Conservation (phyloP, 1,140 invertebrate genomes). For the Meloidogyne hapla region DNA sequence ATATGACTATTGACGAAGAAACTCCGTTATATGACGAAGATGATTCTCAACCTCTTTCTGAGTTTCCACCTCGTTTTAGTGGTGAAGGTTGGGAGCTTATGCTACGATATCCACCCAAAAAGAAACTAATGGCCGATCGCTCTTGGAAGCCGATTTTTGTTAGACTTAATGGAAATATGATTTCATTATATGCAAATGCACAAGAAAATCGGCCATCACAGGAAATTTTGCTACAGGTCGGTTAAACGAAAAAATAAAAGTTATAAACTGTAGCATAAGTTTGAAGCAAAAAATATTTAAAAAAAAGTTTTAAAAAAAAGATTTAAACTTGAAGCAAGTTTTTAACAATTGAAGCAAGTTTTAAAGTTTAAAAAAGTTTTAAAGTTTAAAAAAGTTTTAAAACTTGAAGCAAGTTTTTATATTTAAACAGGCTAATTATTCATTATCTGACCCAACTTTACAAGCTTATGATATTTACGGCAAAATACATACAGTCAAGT, state of each 20-base stretch:
- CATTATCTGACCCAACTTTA: constrained; percentile 56
- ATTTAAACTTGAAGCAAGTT: not conserved
- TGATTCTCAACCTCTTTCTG: constrained; percentile 84
- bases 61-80: constrained; percentile 75
- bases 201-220: constrained; percentile 87
- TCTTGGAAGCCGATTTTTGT: constrained; percentile 98
- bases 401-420: not conserved
- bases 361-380: not conserved
- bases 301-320: too few species aligned
- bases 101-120: constrained; percentile 70
- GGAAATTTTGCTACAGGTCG: constrained; percentile 60
- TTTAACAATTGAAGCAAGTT: not conserved
- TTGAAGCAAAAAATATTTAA: too few species aligned
- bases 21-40: constrained; percentile 88
- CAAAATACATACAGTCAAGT: constrained; percentile 96
- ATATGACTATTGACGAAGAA: not conserved
- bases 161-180: constrained; percentile 77
- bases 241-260: not conserved
- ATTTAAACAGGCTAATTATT: constrained; percentile 59
- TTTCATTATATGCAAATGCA: constrained; percentile 80
- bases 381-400: not conserved
- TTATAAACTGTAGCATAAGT: too few species aligned
- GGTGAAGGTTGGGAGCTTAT: constrained; percentile 96
- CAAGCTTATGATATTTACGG: constrained; percentile 81
- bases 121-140: constrained; percentile 89